These are phyloP conservation scores for Drosophila mojavensis DNA, from an alignment of 1,140 invertebrate genomes.

Conservation along the genomic window DNA sequence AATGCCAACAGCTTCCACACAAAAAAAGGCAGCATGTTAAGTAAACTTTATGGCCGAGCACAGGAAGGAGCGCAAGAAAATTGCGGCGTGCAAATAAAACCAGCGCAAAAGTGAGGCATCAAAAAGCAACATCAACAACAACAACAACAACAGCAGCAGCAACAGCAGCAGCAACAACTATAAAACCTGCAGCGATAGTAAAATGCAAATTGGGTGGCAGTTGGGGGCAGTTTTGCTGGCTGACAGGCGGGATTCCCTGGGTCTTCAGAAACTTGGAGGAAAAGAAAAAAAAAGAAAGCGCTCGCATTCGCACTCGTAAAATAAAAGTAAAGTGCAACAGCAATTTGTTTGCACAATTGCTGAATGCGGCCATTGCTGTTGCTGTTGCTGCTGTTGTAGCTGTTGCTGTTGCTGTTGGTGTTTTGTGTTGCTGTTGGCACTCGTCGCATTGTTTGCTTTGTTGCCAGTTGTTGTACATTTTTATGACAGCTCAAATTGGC, in stretches of 20 bases:
- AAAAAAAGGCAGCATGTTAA: conserved; percentile 73
- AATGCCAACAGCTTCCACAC: conserved; percentile 70
- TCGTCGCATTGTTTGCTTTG: conserved; percentile 80
- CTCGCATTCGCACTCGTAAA: conserved; percentile 80
- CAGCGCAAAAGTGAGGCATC: conserved; percentile 73
- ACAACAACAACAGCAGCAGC: conserved; percentile 63
- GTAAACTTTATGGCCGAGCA: conserved; percentile 72
- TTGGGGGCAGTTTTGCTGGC: conserved; percentile 29
- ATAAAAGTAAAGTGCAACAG: conserved; percentile 82
- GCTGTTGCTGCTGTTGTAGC: conserved; percentile 53
- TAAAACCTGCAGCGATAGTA: conserved; percentile 80
- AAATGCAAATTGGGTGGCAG: conserved; percentile 72
- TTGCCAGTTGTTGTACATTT: conserved; percentile 80
- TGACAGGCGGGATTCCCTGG: conserved; percentile 52
- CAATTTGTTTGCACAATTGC: conserved; percentile 82
- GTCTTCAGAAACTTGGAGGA: conserved; percentile 36
- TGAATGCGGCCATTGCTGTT: conserved; percentile 76
- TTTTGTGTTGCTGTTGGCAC: conserved; percentile 72
- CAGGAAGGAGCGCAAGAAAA: conserved; percentile 51
- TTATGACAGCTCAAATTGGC: conserved; percentile 81
- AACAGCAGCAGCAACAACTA: conserved; percentile 61
- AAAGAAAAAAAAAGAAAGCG: conserved; percentile 27
- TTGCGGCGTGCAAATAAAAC: conserved; percentile 75
- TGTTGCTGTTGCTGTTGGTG: conserved; percentile 39
- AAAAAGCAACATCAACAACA: conserved; percentile 66